Evolutionary conservation across 2,113 vertebrate species (phyloP), one percentile per base, ranked within the genome.

Genomic region (Tinamus guttatus): DNA sequence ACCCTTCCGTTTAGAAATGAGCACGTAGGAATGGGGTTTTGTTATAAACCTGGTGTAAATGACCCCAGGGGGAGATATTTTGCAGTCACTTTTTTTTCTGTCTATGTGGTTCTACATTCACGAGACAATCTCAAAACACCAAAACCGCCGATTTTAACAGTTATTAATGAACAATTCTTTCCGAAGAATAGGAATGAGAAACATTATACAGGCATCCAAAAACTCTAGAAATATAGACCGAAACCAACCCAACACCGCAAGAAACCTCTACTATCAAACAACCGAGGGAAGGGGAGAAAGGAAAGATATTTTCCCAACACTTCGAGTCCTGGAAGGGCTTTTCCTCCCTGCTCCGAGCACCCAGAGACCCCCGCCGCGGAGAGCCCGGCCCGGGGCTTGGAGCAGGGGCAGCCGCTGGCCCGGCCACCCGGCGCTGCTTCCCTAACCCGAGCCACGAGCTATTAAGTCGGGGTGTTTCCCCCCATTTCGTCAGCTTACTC

Each of bases 301-400:
- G 43, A 1, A 30, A 24, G 30, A 18, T 21, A 3, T 24, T 25
- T 10, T 51, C 3, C 3, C 47, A 9, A 15, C 3, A 5, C 4
- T 4, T 30, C 0, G 64, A 34, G n/a, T 7, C 45, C 13, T 19
- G 7, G 7, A 1, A 17, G 38, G 15, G 18, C 20, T 0, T 76
- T 65, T 28, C 9, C 4, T 24, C 60, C 32, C 18, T 45, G 17
- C 41, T 77, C 58, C 64, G 34, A 54, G 19, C 21, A n/a, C 36
- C n/a, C 5, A 8, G 2, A 5, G 41, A 17, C 13, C 25, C 18
- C 20, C 15, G 17, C 45, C 4, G 1, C 14, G 9, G 24, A 8
- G 3, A 32, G 56, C 2, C 64, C 2, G 64, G 13, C 30, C 51
- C 6, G 45, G n/a, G 22, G 22, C n/a, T 30, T 21, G 54, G 54